phyloP scores from a whole-genome alignment of 2,888 invertebrate genomes.

The Polyommatus icarus region DNA sequence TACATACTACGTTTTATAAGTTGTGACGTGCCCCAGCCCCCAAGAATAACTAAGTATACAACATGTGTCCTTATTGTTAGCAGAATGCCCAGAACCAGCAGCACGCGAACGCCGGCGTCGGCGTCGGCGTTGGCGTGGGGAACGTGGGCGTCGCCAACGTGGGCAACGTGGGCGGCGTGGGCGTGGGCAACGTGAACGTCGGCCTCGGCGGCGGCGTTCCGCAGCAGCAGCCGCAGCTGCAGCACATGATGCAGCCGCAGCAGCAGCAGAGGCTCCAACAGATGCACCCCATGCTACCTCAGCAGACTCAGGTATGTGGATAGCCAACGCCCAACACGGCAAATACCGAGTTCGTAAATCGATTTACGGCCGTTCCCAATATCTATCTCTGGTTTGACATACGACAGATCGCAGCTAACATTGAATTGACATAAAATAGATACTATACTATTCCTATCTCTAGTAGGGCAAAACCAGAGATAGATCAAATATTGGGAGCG shows the following conservation, averaged over 20 bases:
- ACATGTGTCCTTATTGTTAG: constrained; percentile 21
- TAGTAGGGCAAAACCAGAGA: no score
- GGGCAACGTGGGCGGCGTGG: constrained; percentile 54
- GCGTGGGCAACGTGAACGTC: constrained; percentile 57
- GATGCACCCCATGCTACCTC: constrained; percentile 80
- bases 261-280: constrained; percentile 80
- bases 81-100: constrained; percentile 76
- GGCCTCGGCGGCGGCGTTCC: constrained; percentile 58
- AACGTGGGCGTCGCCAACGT: constrained; percentile 48
- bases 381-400: no score
- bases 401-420: no score
- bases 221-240: constrained; percentile 75
- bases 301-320: constrained; percentile 76
- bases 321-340: background rate
- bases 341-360: background rate
- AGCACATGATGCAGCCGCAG: constrained; percentile 81
- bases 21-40: background rate
- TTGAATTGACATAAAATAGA: no score
- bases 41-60: background rate
- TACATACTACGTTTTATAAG: background rate
- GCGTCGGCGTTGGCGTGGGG: constrained; percentile 53
- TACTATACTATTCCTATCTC: no score
- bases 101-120: constrained; percentile 63
- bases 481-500: no score
- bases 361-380: no score